Percentiles rank a stretch among this genome's conserved stretches.
phyloP scores from a whole-genome alignment of 2,797 vertebrate genomes.

The Poecilia gillii region DNA sequence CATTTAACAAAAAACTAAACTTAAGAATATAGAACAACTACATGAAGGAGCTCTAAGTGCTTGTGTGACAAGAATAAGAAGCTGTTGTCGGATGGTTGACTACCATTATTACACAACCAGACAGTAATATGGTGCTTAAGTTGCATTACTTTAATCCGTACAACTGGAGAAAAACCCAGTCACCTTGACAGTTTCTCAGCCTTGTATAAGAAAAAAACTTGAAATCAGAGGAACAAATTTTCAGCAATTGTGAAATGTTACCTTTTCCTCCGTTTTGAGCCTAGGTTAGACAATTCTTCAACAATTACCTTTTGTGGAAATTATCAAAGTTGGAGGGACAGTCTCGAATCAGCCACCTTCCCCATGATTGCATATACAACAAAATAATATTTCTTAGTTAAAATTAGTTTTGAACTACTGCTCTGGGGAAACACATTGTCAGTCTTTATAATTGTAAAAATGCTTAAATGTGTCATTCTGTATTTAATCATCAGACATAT shows the following conservation, averaged over 20 bases:
- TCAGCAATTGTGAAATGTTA: neutral
- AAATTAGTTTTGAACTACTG: neutral
- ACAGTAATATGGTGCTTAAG: neutral
- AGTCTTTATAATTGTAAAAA: neutral
- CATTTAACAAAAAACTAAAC: neutral
- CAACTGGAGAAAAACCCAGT: neutral
- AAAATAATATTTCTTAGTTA: neutral
- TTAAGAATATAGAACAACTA: neutral
- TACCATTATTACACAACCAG: neutral
- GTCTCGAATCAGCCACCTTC: neutral
- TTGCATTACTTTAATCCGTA: neutral
- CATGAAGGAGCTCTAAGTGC: neutral
- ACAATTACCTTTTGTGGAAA: neutral
- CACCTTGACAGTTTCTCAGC: neutral
- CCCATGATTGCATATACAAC: neutral
- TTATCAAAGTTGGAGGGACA: neutral
- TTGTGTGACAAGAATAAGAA: neutral
- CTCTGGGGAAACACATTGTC: neutral
- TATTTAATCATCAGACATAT: neutral
- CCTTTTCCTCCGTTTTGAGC: neutral
- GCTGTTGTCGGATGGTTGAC: neutral
- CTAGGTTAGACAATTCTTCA: neutral
- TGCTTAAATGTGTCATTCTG: neutral
- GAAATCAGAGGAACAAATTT: neutral
- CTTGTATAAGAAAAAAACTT: neutral